Conservation (phyloP, 2,113 vertebrate genomes). For the Proterorhinus semilunaris region DNA sequence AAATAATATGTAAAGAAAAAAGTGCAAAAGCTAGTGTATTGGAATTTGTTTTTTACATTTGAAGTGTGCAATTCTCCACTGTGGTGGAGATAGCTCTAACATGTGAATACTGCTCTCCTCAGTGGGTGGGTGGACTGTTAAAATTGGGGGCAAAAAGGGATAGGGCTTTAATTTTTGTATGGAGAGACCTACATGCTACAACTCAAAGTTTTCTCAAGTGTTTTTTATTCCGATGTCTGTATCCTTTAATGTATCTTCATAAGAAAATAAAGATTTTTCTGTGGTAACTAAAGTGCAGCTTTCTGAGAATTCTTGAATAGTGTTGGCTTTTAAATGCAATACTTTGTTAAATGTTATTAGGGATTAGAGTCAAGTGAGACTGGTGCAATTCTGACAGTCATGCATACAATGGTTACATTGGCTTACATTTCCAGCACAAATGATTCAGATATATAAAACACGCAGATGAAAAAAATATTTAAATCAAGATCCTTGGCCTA, state of each 20-base stretch:
- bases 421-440: too few species aligned
- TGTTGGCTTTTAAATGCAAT: too few species aligned
- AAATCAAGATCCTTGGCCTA: too few species aligned
- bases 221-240: slow-evolving; percentile 78
- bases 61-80: slow-evolving; percentile 56
- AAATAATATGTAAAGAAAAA: slow-evolving; percentile 63
- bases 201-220: slow-evolving; percentile 66
- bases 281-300: slow-evolving; percentile 52
- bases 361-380: too few species aligned
- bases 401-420: too few species aligned
- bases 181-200: slow-evolving; percentile 66
- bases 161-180: slow-evolving; percentile 66
- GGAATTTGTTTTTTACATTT: slow-evolving; percentile 58
- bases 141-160: slow-evolving; percentile 46
- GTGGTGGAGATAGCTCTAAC: slow-evolving; percentile 53
- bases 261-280: slow-evolving; percentile 79
- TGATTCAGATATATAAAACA: too few species aligned
- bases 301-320: not conserved
- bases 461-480: too few species aligned
- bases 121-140: slow-evolving; percentile 24
- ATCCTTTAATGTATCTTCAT: slow-evolving; percentile 80
- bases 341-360: too few species aligned
- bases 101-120: slow-evolving; percentile 58
- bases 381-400: too few species aligned
- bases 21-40: slow-evolving; percentile 50